Conservation (phyloP, 2,797 vertebrate species). For the Rhincodon typus region DNA sequence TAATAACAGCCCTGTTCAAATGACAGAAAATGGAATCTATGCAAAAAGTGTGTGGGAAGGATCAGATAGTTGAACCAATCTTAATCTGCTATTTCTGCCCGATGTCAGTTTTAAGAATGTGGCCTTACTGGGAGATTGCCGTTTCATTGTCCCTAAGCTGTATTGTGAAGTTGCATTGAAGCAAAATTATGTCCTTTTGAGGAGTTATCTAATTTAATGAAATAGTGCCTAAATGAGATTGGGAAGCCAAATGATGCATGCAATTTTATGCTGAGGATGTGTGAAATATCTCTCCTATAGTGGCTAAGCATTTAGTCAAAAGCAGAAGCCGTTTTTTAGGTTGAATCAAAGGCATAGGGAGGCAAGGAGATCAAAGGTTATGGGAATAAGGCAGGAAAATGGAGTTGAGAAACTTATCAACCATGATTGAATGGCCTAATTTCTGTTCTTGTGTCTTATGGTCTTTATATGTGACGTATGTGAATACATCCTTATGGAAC, state of each 20-base stretch:
- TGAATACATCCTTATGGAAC: not conserved
- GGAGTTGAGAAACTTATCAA: no score
- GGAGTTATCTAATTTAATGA: not conserved
- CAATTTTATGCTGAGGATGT: not conserved
- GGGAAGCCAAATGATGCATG: not conserved
- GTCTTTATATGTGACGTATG: not conserved
- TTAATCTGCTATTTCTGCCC: not conserved
- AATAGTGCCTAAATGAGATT: not conserved
- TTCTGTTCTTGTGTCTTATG: no score
- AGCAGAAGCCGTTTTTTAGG: not conserved
- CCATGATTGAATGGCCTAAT: no score
- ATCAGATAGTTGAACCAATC: not conserved
- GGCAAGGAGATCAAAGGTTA: not conserved
- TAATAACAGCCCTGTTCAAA: not conserved
- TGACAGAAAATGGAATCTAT: not conserved
- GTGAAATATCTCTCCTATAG: not conserved
- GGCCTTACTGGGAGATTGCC: not conserved
- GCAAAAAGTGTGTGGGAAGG: not conserved
- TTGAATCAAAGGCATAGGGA: not conserved
- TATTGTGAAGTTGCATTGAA: not conserved
- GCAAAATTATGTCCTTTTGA: not conserved
- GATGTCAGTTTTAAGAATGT: not conserved
- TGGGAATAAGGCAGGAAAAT: no score
- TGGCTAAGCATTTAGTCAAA: not conserved
- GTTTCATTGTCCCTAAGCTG: not conserved